Percentiles rank a stretch among this genome's conserved stretches.
Evolutionary conservation across 2,888 invertebrate genomes (phyloP).

Genomic region (Lissonota sp.): DNA sequence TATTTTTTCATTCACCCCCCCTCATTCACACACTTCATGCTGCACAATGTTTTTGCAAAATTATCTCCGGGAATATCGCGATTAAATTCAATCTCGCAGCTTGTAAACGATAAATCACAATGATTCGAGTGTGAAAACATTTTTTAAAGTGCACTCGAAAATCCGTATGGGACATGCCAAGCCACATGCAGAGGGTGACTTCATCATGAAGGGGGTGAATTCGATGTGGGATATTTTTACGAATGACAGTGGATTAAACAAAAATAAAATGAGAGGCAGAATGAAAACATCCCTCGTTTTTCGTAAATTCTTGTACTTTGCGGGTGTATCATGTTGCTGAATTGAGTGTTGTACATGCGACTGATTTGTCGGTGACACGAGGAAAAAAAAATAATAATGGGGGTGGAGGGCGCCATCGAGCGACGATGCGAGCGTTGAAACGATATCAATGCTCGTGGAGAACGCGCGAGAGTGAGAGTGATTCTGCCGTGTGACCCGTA

Average conservation of each 20-base stretch:
- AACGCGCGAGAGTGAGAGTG: constrained; percentile 63
- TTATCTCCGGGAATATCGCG: not conserved
- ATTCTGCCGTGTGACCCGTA: constrained; percentile 62
- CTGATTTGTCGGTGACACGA: constrained; percentile 39
- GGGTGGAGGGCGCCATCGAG: not conserved
- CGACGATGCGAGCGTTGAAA: constrained; percentile 24
- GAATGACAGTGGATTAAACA: not conserved
- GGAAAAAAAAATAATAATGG: not conserved
- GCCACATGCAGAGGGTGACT: too few relatives aligned
- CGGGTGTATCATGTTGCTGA: constrained; percentile 39
- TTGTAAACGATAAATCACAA: not conserved
- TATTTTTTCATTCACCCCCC: constrained; percentile 5
- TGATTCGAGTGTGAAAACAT: not conserved
- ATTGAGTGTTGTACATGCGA: constrained; percentile 36
- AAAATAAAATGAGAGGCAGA: not conserved
- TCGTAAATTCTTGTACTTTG: constrained; percentile 42
- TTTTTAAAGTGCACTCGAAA: not conserved
- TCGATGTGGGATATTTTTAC: not conserved
- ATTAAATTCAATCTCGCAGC: not conserved
- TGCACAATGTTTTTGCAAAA: not conserved
- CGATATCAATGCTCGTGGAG: constrained; percentile 40
- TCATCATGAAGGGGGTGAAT: too few relatives aligned
- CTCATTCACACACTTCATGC: not conserved
- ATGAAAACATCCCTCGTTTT: constrained; percentile 12
- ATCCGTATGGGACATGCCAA: too few relatives aligned